Conservation (phyloP, 2,113 vertebrate genomes). For the Archocentrus centrarchus region DNA sequence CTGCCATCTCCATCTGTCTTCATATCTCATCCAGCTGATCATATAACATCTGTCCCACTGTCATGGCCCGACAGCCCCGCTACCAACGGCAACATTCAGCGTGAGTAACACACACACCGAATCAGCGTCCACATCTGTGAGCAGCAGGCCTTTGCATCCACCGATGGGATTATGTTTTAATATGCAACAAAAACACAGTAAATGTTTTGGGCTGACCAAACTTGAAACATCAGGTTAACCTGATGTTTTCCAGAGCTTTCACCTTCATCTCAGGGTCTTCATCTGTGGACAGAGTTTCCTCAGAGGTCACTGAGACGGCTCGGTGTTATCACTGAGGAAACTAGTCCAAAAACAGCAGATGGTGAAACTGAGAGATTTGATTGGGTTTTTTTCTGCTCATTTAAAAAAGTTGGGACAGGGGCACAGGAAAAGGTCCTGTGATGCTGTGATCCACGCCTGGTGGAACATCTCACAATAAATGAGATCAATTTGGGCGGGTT, state of each 20-base stretch:
- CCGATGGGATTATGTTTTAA: neutral
- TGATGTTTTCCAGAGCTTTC: too few species aligned
- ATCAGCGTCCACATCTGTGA: neutral
- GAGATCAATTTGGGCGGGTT: neutral
- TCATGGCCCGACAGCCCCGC: conserved; percentile 70
- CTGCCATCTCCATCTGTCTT: conserved; percentile 49
- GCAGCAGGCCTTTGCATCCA: neutral
- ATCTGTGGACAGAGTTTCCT: too few species aligned
- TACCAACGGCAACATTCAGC: conserved; percentile 48
- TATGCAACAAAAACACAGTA: neutral
- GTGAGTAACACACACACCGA: conserved; percentile 38
- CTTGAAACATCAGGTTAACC: neutral
- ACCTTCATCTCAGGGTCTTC: too few species aligned
- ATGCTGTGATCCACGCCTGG: too few species aligned
- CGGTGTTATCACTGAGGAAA: neutral
- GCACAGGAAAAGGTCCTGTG: too few species aligned
- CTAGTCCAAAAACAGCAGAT: neutral
- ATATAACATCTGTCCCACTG: conserved; percentile 58
- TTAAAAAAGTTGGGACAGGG: too few species aligned
- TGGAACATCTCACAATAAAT: too few species aligned
- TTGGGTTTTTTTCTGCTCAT: neutral
- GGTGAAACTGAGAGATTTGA: neutral
- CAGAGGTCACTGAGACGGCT: too few species aligned
- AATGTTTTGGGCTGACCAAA: accelerated
- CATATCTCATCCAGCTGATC: conserved; percentile 67